Evolutionary conservation across 1,140 invertebrate genomes (phyloP), one percentile per base, ranked within the genome.

Genomic region (Plectrocnemia conspersa): DNA sequence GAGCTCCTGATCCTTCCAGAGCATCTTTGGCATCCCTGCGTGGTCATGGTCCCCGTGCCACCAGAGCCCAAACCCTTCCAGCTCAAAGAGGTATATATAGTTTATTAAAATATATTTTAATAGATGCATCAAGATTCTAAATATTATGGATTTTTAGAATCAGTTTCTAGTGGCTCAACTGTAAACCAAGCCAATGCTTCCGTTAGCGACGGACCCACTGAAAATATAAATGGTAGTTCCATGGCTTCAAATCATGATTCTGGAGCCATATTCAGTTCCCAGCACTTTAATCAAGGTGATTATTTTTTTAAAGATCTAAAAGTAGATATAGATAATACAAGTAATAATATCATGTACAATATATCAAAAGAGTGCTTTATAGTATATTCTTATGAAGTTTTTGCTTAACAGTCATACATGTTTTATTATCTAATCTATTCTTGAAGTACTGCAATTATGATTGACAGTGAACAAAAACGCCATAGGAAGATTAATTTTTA

Each of bases 121-220:
- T 11, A 35, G n/a, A 33, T 33, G 16, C 21, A 40, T 15, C 36
- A 40, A 13, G 21, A 40, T 19, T 5, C 21, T 33, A 15, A 33
- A 13, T 11, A 33, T 2, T 41, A 2, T 10, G 38, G 10, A 18
- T 57, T 63, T 66, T n/a, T 66, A 80, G 80, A 81, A 65, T 81
- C 80, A 3, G 69, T 80, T 25, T 80, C 79, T 5, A 81, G 79
- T 64, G 77, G 75, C 41, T 81, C 78, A 0, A 78, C 78, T 2
- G 76, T 75, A 1, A 79, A 77, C 58, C 77, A 79, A 54, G 65
- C 62, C 42, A 65, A 68, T 48, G 62, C 59, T 5, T 65, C 62
- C 13, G 61, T 63, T 23, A 67, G 64, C 36, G 67, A 68, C 56
- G 65, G 63, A 22, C 60, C 56, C 35, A 61, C 63, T 59, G 58